Conservation (phyloP, 2,797 vertebrate genomes). For the Galago senegalensis region DNA sequence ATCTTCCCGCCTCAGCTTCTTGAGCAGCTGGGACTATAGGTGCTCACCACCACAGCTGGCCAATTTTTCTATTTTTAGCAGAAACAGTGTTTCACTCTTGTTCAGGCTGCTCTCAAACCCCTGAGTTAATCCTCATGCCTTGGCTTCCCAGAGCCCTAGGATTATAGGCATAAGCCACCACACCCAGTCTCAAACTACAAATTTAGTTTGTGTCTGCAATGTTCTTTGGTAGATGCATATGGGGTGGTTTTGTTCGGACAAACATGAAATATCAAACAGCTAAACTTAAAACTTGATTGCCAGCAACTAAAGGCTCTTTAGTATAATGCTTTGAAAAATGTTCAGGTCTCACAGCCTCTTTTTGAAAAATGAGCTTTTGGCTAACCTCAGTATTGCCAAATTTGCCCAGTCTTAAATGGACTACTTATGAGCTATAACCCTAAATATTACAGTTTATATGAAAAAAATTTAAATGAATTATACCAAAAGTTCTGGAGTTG, state of each 20-base stretch:
- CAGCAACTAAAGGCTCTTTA: slow-evolving; percentile 14
- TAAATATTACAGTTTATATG: background rate
- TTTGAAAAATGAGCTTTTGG: background rate
- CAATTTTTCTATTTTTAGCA: too few species aligned
- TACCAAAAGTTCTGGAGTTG: background rate
- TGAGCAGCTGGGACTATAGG: too few species aligned
- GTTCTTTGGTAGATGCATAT: background rate
- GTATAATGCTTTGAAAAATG: slow-evolving; percentile 20
- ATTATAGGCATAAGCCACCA: too few species aligned
- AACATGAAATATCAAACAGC: slow-evolving; percentile 32
- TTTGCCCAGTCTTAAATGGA: background rate
- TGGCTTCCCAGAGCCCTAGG: too few species aligned
- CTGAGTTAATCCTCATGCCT: too few species aligned
- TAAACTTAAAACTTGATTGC: slow-evolving; percentile 23
- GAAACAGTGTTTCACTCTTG: too few species aligned
- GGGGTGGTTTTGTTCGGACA: background rate
- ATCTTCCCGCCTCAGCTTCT: too few species aligned
- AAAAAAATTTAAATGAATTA: slow-evolving; percentile 15
- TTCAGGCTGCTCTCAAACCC: too few species aligned
- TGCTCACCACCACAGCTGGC: too few species aligned
- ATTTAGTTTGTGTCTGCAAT: background rate
- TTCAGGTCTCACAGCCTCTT: slow-evolving; percentile 18
- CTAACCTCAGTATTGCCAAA: background rate
- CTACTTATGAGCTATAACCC: background rate
- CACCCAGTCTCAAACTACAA: too few species aligned